Percentiles rank a stretch among this genome's conserved stretches.
Conservation (phyloP, 2,888 invertebrate species). For the Syritta pipiens region DNA sequence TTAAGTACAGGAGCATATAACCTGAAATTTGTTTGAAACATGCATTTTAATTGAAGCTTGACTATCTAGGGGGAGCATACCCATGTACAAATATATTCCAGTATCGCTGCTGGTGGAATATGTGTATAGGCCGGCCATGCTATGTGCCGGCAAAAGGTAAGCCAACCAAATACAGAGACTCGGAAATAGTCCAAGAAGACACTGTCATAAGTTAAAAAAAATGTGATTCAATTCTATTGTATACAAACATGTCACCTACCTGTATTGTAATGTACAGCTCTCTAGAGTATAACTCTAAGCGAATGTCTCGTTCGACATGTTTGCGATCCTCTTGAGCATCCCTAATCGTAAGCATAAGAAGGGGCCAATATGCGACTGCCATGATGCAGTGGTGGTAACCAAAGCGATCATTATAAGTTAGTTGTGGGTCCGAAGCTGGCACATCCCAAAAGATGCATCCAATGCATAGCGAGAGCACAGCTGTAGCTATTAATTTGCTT, state of each 20-base stretch:
- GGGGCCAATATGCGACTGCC: constrained; percentile 89
- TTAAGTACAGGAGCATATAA: constrained; percentile 86
- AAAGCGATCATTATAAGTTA: constrained; percentile 87
- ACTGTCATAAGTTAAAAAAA: constrained; percentile 80
- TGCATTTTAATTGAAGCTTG: neutral
- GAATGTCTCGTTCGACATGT: constrained; percentile 89
- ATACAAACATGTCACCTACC: too few relatives aligned
- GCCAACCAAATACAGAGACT: constrained; percentile 90
- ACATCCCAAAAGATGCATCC: constrained; percentile 95
- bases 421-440: constrained; percentile 86
- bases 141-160: constrained; percentile 92
- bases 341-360: constrained; percentile 82
- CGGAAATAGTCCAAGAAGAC: constrained; percentile 88
- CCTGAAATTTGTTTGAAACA: constrained; percentile 79
- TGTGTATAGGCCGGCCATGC: constrained; percentile 91
- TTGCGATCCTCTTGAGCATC: constrained; percentile 80
- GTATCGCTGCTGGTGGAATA: constrained; percentile 84
- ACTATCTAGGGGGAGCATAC: constrained; percentile 77
- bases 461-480: constrained; percentile 89
- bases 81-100: constrained; percentile 86
- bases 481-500: constrained; percentile 88
- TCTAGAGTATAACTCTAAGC: constrained; percentile 89
- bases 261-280: constrained; percentile 89
- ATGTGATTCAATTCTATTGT: neutral
- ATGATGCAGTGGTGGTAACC: constrained; percentile 93